Evolutionary conservation across 2,113 vertebrate genomes (phyloP).

Genomic region (Saccopteryx bilineata): DNA sequence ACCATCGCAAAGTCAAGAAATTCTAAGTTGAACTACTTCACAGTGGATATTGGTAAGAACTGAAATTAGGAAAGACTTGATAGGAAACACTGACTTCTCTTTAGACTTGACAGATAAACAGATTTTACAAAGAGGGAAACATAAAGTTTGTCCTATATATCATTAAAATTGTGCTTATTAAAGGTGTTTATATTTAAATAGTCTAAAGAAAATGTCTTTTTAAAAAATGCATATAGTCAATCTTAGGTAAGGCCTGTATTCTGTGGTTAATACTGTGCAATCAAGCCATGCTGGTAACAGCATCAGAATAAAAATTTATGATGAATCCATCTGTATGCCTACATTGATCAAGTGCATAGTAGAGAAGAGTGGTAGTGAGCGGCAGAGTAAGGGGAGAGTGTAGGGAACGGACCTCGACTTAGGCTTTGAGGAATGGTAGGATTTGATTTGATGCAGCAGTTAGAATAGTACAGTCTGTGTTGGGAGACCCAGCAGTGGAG

Average conservation of each 20-base stretch:
- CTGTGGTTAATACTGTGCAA: background rate
- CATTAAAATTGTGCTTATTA: background rate
- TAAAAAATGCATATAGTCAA: conserved; percentile 3
- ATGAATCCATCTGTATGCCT: background rate
- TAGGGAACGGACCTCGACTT: background rate
- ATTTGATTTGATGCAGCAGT: background rate
- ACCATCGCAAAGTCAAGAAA: too few relatives aligned
- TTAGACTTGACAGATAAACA: background rate
- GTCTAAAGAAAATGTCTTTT: conserved; percentile 10
- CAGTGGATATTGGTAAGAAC: background rate
- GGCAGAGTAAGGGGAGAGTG: background rate
- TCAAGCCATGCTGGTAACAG: background rate
- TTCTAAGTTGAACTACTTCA: background rate
- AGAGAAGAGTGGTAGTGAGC: background rate
- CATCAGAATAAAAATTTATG: background rate
- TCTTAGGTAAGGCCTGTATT: background rate
- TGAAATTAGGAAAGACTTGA: conserved; percentile 26
- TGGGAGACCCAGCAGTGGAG: background rate
- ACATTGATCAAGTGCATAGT: background rate
- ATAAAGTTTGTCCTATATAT: background rate
- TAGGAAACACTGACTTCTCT: conserved; percentile 37
- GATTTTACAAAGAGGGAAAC: background rate
- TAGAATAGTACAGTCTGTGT: background rate
- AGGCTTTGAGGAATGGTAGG: background rate
- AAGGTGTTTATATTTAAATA: conserved; percentile 41